Evolutionary conservation across 2,888 invertebrate species (phyloP), one percentile per base, ranked within the genome.

Genomic region (Dolichopus griseipennis): DNA sequence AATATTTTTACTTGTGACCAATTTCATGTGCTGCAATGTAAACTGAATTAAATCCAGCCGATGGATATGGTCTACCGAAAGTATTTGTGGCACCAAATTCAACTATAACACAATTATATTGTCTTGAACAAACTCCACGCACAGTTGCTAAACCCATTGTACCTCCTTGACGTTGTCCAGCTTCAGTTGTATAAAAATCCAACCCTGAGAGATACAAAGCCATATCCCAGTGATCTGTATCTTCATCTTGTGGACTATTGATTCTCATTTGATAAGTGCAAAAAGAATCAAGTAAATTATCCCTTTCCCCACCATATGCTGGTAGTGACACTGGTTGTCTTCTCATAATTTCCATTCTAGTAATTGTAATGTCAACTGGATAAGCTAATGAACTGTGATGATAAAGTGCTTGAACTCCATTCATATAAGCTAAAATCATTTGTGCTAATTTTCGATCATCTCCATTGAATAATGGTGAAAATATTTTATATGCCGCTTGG

Each of bases 81-180:
- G 85, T 80, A 80, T 90, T 90, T 1, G 86, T 86, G 1, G 89
- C 87, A 63, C 91, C 91, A 73, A 91, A 85, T 83, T 92, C 91
- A 1, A 90, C 88, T 65, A 92, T 91, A 20, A 92, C 87, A 76
- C 92, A 92, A 18, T 89, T 86, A 77, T 89, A 90, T 74, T 87
- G 84, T 18, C 86, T 84, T 72, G 88, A 82, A 77, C 91, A 92
- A 67, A 90, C 88, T 33, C 91, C 91, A 34, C 89, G 89, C 66
- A 91, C 91, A 0, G 90, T 88, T n/a, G 91, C 91, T 72, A 91
- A 80, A 66, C 92, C 92, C 91, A 92, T 91, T 10, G 92, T 92
- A 52, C 88, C 88, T 0, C 87, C 87, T 78, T 87, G 90, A 73
- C 86, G 87, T 63, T 83, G 83, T 0, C 90, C 90, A 70, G 88